Evolutionary conservation across 2,888 invertebrate genomes (phyloP).

Genomic region (Tryphoninae sp.): DNA sequence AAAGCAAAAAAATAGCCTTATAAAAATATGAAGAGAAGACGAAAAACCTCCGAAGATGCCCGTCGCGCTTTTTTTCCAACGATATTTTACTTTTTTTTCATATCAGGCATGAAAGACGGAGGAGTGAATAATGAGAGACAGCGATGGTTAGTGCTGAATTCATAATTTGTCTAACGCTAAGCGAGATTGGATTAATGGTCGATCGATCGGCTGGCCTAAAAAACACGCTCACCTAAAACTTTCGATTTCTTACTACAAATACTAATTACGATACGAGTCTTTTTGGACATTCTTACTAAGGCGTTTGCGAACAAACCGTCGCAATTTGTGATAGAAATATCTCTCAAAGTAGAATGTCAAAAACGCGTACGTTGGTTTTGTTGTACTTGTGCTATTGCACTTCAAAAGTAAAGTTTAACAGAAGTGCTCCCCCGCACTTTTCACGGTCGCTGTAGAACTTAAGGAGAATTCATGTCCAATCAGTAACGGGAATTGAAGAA

Average conservation of each 20-base stretch:
- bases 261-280: constrained; percentile 1
- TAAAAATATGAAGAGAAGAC: constrained; percentile 5
- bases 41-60: not conserved
- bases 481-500: too few species aligned
- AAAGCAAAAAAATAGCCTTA: constrained; percentile 1
- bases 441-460: too few species aligned
- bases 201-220: constrained; percentile 43
- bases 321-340: too few species aligned
- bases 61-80: constrained; percentile 16
- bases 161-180: not conserved
- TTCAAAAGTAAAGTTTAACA: too few species aligned
- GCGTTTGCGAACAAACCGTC: not conserved
- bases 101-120: not conserved
- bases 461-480: too few species aligned
- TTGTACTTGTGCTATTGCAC: too few species aligned
- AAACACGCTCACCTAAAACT: constrained; percentile 29
- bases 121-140: not conserved
- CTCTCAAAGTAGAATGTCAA: too few species aligned
- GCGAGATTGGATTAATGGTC: constrained; percentile 4
- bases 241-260: constrained; percentile 27
- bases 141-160: constrained; percentile 4
- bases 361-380: too few species aligned
- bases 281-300: not conserved
- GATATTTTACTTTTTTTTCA: constrained; percentile 13
- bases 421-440: too few species aligned